Percentiles rank a stretch among this genome's conserved stretches.
Conservation (phyloP, 92 coral and sea anemone species). For the Metridium senile region DNA sequence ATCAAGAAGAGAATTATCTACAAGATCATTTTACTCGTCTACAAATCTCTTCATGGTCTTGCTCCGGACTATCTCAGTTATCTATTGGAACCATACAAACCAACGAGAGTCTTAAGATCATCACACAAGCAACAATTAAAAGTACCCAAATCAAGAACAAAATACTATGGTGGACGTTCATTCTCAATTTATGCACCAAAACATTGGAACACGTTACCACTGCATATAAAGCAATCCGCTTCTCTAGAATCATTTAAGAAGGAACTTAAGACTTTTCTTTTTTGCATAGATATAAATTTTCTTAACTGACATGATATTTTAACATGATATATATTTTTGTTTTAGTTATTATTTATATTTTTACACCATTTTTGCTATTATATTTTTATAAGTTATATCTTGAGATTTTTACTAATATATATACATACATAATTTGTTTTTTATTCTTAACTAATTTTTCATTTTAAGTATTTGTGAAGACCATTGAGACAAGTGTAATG, state of each 20-base stretch:
- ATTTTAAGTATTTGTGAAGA: too few relatives aligned
- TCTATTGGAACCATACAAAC: not conserved
- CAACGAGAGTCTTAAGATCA: slow-evolving; percentile 3
- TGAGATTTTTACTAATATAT: too few relatives aligned
- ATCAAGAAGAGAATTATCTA: slow-evolving; percentile 15
- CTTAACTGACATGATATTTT: too few relatives aligned
- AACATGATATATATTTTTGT: too few relatives aligned
- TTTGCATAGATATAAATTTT: too few relatives aligned
- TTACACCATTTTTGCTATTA: too few relatives aligned
- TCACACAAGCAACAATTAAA: not conserved
- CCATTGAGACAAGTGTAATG: too few relatives aligned
- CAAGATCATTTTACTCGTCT: slow-evolving; percentile 7
- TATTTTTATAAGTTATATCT: too few relatives aligned
- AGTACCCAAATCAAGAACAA: not conserved
- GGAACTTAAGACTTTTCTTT: not conserved
- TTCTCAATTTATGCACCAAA: slow-evolving; percentile 2
- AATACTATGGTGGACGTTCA: not conserved
- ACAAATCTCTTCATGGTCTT: slow-evolving; percentile 8
- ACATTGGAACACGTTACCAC: not conserved
- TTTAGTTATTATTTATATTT: too few relatives aligned
- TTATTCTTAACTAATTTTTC: too few relatives aligned
- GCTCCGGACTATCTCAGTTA: not conserved
- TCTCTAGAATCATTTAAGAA: slow-evolving; percentile 4
- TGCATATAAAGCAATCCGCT: not conserved
- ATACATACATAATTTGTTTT: too few relatives aligned